These are phyloP conservation scores for Pungitius pungitius DNA, from an alignment of 2,113 vertebrate genomes.

Conservation along the genomic window DNA sequence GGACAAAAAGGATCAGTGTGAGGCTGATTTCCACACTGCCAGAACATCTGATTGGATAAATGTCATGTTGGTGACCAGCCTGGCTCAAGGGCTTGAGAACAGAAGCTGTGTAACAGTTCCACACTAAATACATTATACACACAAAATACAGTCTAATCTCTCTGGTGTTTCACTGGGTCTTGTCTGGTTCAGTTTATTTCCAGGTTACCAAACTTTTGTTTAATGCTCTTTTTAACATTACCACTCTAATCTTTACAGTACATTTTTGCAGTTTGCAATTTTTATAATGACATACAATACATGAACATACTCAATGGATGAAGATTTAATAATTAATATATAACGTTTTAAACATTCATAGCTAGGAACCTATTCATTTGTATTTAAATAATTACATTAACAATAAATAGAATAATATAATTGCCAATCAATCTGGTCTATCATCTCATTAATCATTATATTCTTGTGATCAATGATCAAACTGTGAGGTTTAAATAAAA, in stretches of 20 bases:
- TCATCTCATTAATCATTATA: neutral
- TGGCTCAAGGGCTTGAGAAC: neutral
- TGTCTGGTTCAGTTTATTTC: neutral
- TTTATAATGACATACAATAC: neutral
- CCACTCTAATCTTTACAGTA: neutral
- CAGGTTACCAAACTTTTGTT: neutral
- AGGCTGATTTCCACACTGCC: constrained; percentile 9
- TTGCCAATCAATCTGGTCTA: neutral
- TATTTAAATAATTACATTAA: neutral
- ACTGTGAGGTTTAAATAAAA: neutral
- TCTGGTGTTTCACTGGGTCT: neutral
- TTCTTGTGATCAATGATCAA: neutral
- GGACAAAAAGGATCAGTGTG: constrained; percentile 24
- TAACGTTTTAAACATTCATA: neutral
- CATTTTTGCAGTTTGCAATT: neutral
- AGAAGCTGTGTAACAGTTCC: neutral
- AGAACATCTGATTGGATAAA: neutral
- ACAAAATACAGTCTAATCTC: neutral
- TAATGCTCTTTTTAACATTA: neutral
- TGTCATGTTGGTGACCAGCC: neutral
- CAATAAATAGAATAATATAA: neutral
- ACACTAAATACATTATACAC: neutral
- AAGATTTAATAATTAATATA: neutral
- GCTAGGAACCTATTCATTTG: neutral
- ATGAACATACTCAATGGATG: neutral